phyloP scores from a whole-genome alignment of 2,888 invertebrate genomes.

The Clunio marinus region DNA sequence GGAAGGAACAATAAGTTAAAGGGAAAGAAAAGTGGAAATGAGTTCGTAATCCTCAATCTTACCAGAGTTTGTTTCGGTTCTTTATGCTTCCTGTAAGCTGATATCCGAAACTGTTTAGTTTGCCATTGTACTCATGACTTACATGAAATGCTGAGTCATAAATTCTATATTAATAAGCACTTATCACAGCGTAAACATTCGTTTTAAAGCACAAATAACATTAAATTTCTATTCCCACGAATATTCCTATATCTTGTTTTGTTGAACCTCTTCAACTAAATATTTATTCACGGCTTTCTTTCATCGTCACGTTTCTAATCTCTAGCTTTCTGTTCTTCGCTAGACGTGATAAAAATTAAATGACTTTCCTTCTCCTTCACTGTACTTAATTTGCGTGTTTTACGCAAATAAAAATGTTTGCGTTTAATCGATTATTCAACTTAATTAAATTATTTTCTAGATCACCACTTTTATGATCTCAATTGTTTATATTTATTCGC shows the following conservation, averaged over 20 bases:
- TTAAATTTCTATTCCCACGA: background rate
- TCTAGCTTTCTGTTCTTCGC: background rate
- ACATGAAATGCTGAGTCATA: conserved; percentile 1
- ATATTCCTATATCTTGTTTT: background rate
- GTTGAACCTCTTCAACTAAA: no score
- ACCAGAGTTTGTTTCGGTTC: no score
- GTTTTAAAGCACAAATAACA: background rate
- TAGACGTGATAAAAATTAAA: background rate
- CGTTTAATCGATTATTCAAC: background rate
- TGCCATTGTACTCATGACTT: background rate
- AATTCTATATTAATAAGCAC: background rate
- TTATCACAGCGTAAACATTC: background rate
- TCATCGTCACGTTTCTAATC: background rate
- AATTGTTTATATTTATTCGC: background rate
- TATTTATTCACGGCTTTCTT: background rate
- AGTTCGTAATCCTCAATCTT: no score
- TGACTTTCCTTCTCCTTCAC: no score
- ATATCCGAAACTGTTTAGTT: background rate
- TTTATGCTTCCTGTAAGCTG: background rate
- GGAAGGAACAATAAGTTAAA: background rate
- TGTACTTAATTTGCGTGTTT: background rate
- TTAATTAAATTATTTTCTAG: background rate
- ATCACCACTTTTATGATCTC: background rate
- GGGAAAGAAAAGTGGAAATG: background rate
- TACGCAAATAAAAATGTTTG: background rate